Evolutionary conservation across 1,140 invertebrate genomes (phyloP).

Genomic region (Paracyclopina nana): DNA sequence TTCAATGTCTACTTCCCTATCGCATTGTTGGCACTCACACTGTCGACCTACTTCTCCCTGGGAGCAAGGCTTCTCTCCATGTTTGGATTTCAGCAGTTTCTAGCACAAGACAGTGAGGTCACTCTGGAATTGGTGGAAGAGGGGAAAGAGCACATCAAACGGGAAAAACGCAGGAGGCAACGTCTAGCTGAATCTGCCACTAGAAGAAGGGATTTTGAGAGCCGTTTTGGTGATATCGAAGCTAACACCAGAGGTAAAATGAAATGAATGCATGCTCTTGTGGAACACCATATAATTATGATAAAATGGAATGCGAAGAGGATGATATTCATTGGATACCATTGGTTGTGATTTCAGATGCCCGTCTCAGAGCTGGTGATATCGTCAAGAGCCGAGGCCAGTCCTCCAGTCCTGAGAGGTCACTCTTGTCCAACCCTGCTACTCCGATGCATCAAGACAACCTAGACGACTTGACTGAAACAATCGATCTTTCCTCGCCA

Average conservation of each 20-base stretch:
- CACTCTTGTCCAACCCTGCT: not conserved
- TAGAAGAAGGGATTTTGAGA: slow-evolving; percentile 44
- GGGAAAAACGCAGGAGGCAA: slow-evolving; percentile 43
- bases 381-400: slow-evolving; percentile 1
- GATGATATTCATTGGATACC: too few relatives aligned
- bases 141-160: slow-evolving; percentile 65
- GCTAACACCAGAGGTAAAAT: too few relatives aligned
- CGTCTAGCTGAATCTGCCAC: slow-evolving; percentile 51
- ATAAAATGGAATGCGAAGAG: too few relatives aligned
- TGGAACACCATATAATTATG: too few relatives aligned
- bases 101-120: slow-evolving; percentile 67
- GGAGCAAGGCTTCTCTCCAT: slow-evolving; percentile 62
- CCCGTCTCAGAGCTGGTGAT: too few relatives aligned
- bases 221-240: slow-evolving; percentile 33
- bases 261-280: too few relatives aligned
- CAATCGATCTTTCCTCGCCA: too few relatives aligned
- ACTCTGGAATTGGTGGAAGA: slow-evolving; percentile 81
- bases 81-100: slow-evolving; percentile 86
- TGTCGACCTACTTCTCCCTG: slow-evolving; percentile 87
- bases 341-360: too few relatives aligned
- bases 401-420: not conserved
- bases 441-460: too few relatives aligned
- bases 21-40: slow-evolving; percentile 74
- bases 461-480: too few relatives aligned
- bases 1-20: slow-evolving; percentile 99